Evolutionary conservation across 2,888 invertebrate genomes (phyloP).

Genomic region (Diarsia rubi): DNA sequence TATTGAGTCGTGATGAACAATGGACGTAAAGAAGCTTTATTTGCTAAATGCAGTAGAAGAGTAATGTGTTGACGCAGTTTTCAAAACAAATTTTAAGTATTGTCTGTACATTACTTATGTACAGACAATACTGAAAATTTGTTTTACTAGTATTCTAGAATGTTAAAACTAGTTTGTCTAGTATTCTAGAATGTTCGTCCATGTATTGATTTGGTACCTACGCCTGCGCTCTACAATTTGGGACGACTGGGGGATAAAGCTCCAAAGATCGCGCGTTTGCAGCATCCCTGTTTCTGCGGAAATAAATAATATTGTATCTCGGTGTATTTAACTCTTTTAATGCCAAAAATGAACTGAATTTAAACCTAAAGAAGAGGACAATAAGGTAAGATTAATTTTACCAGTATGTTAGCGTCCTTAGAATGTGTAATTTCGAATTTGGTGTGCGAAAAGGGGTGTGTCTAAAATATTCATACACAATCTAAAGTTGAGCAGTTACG

Average conservation of each 20-base stretch:
- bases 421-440: slow-evolving; percentile 9
- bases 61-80: neutral
- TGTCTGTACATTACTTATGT: neutral
- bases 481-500: slow-evolving; percentile 73
- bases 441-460: slow-evolving; percentile 62
- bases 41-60: too few species aligned
- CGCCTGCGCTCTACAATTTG: slow-evolving; percentile 84
- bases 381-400: slow-evolving; percentile 54
- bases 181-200: neutral
- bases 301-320: slow-evolving; percentile 63
- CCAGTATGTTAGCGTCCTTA: slow-evolving; percentile 31
- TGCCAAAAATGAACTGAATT: slow-evolving; percentile 43
- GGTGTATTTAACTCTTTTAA: slow-evolving; percentile 22
- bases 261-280: slow-evolving; percentile 75
- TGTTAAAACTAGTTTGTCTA: neutral
- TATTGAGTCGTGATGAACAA: too few species aligned
- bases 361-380: slow-evolving; percentile 2
- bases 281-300: slow-evolving; percentile 80
- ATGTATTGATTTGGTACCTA: slow-evolving; percentile 53
- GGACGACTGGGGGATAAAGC: slow-evolving; percentile 77
- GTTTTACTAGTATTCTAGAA: slow-evolving; percentile 3
- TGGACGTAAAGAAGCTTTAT: neutral
- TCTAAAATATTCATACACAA: slow-evolving; percentile 74
- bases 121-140: too few species aligned
- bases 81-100: neutral